Evolutionary conservation across 2,797 vertebrate species (phyloP).

Genomic region (Merluccius polli): DNA sequence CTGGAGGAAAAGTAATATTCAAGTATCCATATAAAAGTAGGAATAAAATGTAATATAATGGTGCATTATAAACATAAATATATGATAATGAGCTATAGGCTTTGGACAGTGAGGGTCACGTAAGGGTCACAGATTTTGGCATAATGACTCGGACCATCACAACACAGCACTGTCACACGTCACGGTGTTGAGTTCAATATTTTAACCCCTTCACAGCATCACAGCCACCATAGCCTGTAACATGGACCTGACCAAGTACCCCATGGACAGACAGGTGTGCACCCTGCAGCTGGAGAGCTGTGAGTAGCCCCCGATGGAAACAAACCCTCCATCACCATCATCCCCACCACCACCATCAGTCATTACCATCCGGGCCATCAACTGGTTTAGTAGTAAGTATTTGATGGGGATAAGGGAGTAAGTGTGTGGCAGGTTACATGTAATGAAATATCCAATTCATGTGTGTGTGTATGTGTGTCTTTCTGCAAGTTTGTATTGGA

Average conservation of each 20-base stretch:
- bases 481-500: too few species aligned
- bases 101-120: too few species aligned
- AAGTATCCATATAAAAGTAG: not conserved
- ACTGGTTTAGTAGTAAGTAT: constrained; percentile 3
- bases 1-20: not conserved
- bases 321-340: constrained; percentile 18
- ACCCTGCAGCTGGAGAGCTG: constrained; percentile 93
- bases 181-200: not conserved
- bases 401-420: not conserved
- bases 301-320: constrained; percentile 66
- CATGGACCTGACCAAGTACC: constrained; percentile 93
- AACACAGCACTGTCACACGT: not conserved
- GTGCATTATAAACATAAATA: not conserved
- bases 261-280: constrained; percentile 91
- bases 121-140: not conserved
- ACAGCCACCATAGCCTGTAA: constrained; percentile 89
- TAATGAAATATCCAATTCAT: not conserved
- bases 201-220: constrained; percentile 67
- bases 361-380: constrained; percentile 3
- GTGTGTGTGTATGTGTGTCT: constrained; percentile 1
- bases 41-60: too few species aligned
- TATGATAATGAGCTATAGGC: too few species aligned
- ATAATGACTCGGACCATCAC: not conserved
- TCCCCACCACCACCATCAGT: constrained; percentile 16
- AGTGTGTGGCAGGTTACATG: not conserved